Evolutionary conservation across 2,888 invertebrate species (phyloP).

Genomic region (Microctonus aethiopoides): DNA sequence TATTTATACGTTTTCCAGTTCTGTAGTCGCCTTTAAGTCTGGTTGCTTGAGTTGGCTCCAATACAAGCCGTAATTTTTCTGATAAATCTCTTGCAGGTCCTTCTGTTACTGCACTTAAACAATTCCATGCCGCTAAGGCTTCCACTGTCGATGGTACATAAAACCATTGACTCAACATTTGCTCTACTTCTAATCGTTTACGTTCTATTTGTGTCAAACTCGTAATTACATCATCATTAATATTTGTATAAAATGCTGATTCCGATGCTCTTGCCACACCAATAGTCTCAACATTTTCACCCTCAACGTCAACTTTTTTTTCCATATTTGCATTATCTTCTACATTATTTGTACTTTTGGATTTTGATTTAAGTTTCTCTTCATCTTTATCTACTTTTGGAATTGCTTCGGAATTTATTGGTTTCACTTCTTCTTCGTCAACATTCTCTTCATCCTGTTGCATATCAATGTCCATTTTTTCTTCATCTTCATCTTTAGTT

Average conservation of each 20-base stretch:
- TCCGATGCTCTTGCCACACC: conserved; percentile 77
- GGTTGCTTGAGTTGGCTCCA: conserved; percentile 95
- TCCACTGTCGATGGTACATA: conserved; percentile 65
- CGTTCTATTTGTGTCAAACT: conserved; percentile 40
- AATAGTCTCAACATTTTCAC: conserved; percentile 77
- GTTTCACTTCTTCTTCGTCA: conserved; percentile 69
- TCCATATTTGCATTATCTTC: conserved; percentile 67
- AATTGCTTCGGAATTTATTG: conserved; percentile 53
- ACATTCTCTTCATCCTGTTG: conserved; percentile 66
- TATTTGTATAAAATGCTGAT: conserved; percentile 81
- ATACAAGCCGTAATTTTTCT: conserved; percentile 91
- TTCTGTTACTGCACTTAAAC: conserved; percentile 72
- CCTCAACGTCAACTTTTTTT: conserved; percentile 77
- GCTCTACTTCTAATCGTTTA: conserved; percentile 54
- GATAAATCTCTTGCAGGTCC: conserved; percentile 85
- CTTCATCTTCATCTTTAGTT: conserved; percentile 66
- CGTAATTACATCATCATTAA: conserved; percentile 41
- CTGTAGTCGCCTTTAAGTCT: conserved; percentile 94
- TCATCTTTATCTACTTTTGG: conserved; percentile 59
- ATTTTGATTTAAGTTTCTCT: conserved; percentile 64
- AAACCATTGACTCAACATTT: conserved; percentile 56
- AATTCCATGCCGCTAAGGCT: conserved; percentile 73
- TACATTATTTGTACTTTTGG: conserved; percentile 66
- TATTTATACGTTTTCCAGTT: conserved; percentile 96
- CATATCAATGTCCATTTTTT: conserved; percentile 39